phyloP scores from a whole-genome alignment of 2,113 vertebrate species.

The Mormyrus iriodes region DNA sequence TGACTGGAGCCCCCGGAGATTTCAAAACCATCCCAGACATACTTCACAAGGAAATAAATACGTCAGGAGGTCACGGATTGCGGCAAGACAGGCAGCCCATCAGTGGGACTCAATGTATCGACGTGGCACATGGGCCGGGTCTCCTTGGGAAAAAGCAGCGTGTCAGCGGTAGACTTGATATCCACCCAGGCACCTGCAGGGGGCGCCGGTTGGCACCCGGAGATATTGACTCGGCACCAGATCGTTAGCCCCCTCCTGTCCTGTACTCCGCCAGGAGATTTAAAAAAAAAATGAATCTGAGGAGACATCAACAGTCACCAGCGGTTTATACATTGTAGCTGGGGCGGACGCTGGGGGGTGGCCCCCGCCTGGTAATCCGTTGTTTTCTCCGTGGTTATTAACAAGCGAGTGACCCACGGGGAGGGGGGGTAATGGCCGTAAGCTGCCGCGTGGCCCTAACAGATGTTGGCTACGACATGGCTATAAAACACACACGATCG shows the following conservation, averaged over 20 bases:
- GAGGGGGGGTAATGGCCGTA: background rate
- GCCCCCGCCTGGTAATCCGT: background rate
- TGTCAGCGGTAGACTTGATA: constrained; percentile 34
- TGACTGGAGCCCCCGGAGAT: background rate
- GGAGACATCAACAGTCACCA: background rate
- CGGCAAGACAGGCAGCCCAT: background rate
- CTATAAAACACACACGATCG: background rate
- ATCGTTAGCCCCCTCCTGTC: constrained; percentile 36
- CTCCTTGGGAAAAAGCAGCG: constrained; percentile 35
- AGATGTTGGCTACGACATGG: background rate
- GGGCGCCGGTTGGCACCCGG: constrained; percentile 43
- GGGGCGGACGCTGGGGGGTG: background rate
- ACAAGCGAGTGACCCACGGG: background rate
- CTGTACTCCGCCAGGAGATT: constrained; percentile 28
- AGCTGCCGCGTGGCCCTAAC: background rate
- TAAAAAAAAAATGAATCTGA: background rate
- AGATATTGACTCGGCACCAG: constrained; percentile 39
- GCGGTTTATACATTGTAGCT: constrained; percentile 9
- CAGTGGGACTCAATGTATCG: constrained; percentile 35
- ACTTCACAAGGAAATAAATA: constrained; percentile 20
- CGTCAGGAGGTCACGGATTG: constrained; percentile 11
- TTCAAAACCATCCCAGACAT: constrained; percentile 12
- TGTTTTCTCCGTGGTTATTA: background rate
- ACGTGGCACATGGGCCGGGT: constrained; percentile 19
- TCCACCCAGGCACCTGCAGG: constrained; percentile 28